Conservation (phyloP, 2,113 vertebrate species). For the Oplegnathus fasciatus region DNA sequence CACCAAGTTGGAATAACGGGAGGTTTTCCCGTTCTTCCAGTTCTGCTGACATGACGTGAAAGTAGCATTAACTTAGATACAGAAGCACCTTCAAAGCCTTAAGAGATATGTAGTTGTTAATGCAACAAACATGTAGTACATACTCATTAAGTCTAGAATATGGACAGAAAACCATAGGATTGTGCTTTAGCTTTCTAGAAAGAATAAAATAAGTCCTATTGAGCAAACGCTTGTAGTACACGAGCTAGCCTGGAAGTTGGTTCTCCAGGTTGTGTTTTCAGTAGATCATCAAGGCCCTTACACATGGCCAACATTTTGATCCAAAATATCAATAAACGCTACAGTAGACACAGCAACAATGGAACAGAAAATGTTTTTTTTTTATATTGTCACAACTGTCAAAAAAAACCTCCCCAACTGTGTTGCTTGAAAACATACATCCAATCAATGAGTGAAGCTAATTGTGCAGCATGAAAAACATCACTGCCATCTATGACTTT, state of each 20-base stretch:
- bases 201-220: conserved; percentile 7
- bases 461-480: conserved; percentile 29
- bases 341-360: not conserved
- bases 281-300: not conserved
- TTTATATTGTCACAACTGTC: conserved; percentile 5
- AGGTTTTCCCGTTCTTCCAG: conserved; percentile 7
- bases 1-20: not conserved
- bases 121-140: not conserved
- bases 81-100: not conserved
- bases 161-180: not conserved
- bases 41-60: not conserved
- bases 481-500: not conserved
- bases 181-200: not conserved
- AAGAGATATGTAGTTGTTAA: not conserved
- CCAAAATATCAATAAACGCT: conserved; percentile 5
- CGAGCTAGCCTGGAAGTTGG: not conserved
- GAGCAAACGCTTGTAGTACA: not conserved
- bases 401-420: not conserved
- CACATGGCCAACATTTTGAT: not conserved
- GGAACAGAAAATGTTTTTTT: not conserved
- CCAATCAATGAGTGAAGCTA: not conserved
- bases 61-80: not conserved
- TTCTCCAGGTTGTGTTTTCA: not conserved
- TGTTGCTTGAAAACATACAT: conserved; percentile 16
- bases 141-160: not conserved